Conservation (phyloP, 2,797 vertebrate species). For the Cryptoblepharus egeriae region DNA sequence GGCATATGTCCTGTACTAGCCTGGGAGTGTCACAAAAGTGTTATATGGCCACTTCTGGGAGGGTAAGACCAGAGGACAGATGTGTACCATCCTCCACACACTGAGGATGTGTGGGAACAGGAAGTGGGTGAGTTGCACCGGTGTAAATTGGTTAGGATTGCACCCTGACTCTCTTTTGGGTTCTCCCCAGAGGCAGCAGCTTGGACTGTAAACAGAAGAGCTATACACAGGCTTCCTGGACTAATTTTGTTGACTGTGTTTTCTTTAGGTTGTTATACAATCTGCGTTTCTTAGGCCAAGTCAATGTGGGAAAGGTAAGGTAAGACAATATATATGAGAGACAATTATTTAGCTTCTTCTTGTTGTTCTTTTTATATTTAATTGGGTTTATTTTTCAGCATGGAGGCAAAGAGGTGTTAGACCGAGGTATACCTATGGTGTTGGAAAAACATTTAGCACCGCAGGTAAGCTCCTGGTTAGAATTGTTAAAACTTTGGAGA, state of each 20-base stretch:
- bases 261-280: conserved; percentile 81
- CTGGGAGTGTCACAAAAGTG: too few relatives aligned
- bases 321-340: neutral
- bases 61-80: too few relatives aligned
- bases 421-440: conserved; percentile 75
- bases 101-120: too few relatives aligned
- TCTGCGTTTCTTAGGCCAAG: conserved; percentile 79
- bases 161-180: too few relatives aligned
- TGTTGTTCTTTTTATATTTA: neutral
- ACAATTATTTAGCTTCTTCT: neutral
- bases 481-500: neutral
- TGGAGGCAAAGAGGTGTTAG: conserved; percentile 86
- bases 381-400: conserved; percentile 65
- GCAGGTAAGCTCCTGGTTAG: conserved; percentile 65
- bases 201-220: neutral
- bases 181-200: neutral
- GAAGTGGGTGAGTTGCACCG: too few relatives aligned
- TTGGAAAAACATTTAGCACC: conserved; percentile 67
- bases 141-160: too few relatives aligned
- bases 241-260: neutral
- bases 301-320: conserved; percentile 80
- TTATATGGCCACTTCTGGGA: too few relatives aligned
- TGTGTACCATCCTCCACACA: too few relatives aligned
- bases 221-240: neutral
- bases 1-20: too few relatives aligned